These are phyloP conservation scores for Acanthopleura granulata DNA, from an alignment of 2,888 invertebrate species.

Conservation along the genomic window DNA sequence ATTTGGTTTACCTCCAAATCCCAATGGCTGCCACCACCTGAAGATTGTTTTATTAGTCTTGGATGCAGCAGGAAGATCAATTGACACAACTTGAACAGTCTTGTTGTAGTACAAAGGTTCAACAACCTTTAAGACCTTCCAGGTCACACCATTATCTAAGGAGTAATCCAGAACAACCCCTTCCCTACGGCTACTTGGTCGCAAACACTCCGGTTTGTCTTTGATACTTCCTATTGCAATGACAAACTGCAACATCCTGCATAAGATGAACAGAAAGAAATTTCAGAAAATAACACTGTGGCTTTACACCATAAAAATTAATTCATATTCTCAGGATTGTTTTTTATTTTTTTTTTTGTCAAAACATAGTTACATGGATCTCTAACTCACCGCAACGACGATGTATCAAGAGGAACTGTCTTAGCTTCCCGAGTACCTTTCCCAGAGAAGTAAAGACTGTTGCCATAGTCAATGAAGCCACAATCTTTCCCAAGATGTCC, in stretches of 20 bases:
- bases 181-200: constrained; percentile 58
- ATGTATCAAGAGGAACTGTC: constrained; percentile 65
- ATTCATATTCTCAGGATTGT: no score
- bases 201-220: constrained; percentile 47
- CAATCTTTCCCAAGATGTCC: constrained; percentile 64
- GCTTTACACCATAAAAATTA: no score
- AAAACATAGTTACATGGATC: not conserved
- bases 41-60: constrained; percentile 65
- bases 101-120: constrained; percentile 56
- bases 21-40: constrained; percentile 69
- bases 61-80: constrained; percentile 64
- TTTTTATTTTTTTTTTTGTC: not conserved
- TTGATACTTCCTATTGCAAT: constrained; percentile 62
- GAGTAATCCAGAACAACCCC: constrained; percentile 67
- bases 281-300: not conserved
- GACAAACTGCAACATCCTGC: constrained; percentile 66
- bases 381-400: constrained; percentile 50
- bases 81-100: constrained; percentile 52
- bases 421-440: constrained; percentile 65
- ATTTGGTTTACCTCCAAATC: constrained; percentile 54
- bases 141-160: constrained; percentile 65
- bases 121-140: constrained; percentile 59
- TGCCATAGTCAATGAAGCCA: constrained; percentile 63
- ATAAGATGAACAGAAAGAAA: not conserved
- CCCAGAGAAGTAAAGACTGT: constrained; percentile 65